These are phyloP conservation scores for Condylostylus longicornis DNA, from an alignment of 1,140 invertebrate species.

Conservation along the genomic window DNA sequence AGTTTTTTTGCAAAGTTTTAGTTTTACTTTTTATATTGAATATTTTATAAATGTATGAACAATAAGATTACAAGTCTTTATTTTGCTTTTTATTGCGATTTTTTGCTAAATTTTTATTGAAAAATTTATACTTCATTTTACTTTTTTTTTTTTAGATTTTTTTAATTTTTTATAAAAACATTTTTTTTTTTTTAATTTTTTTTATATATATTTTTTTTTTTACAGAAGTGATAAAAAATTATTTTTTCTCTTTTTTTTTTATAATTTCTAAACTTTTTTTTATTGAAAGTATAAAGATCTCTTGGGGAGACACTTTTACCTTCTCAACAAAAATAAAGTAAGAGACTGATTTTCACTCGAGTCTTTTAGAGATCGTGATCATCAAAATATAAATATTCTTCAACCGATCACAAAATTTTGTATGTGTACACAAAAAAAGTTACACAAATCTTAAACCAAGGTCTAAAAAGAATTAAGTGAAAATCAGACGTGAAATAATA, in stretches of 20 bases:
- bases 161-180: slow-evolving; percentile 8
- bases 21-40: no score
- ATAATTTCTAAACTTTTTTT: slow-evolving; percentile 4
- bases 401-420: neutral
- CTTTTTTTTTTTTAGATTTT: slow-evolving; percentile 17
- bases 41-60: no score
- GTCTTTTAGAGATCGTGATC: slow-evolving; percentile 8
- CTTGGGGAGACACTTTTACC: neutral
- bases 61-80: slow-evolving; percentile 32
- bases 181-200: slow-evolving; percentile 10
- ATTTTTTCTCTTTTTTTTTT: slow-evolving; percentile 3
- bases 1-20: no score
- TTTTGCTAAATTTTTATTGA: slow-evolving; percentile 10
- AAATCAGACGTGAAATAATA: no score
- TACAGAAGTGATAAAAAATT: slow-evolving; percentile 20
- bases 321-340: slow-evolving; percentile 17
- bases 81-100: slow-evolving; percentile 32
- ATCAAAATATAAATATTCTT: slow-evolving; percentile 10
- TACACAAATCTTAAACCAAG: no score
- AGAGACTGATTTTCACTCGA: slow-evolving; percentile 14
- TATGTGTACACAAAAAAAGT: no score
- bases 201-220: slow-evolving; percentile 15
- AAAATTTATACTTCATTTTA: slow-evolving; percentile 12
- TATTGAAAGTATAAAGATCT: slow-evolving; percentile 11
- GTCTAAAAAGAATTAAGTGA: no score